Base-by-base conservation (phyloP, 2,797 vertebrate genomes). In the Urocyon cinereoargenteus region DNA sequence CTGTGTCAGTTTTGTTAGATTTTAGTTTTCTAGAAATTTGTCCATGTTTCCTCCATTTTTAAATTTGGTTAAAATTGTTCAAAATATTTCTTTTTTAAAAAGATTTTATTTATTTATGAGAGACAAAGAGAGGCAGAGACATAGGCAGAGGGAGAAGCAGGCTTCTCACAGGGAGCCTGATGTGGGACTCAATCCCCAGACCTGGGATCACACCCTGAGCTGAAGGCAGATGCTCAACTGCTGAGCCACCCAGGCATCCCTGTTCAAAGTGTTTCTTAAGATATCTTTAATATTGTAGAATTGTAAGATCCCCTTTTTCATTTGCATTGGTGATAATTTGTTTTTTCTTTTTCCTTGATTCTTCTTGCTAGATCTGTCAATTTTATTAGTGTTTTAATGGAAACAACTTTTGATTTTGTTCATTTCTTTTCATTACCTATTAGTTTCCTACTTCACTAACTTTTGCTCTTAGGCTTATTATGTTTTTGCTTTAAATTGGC, bases 41-140 rank as follows among this genome's bases (percentile, higher is more conserved):
- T 84, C 21, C 21, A 31, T 81, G 62, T 95, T 19, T 72, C 79
- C 18, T 51, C 57, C 45, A 70, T 77, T 61, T 93, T 81, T n/a
- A 81, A 45, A 73, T 92, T 91, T 91, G 31, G 1, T 91, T 91
- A 91, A 78, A 93, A 79, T 84, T 91, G 5, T 84, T 91, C 45
- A 34, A 88, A 89, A 34, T 75, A 62, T 40, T n/a, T 77, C 34
- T 64, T 24, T 45, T 45, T 45, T 45, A 7, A 45, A 45, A 45
- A 45, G 40, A 45, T 45, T 45, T 45, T 45, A 45, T 45, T 45
- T 45, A 45, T 45, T 45, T 45, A 45, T 45, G 40, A 45, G 40
- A 45, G 40, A 45, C 6, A 45, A 45, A 45, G 40, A 45, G 40
- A 45, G 40, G 40, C 40, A 45, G 7, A 45, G 40, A 45, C 40